Base-by-base conservation (phyloP, 37 sponge, comb jelly and placozoan species). In the Eunapius fragilis region DNA sequence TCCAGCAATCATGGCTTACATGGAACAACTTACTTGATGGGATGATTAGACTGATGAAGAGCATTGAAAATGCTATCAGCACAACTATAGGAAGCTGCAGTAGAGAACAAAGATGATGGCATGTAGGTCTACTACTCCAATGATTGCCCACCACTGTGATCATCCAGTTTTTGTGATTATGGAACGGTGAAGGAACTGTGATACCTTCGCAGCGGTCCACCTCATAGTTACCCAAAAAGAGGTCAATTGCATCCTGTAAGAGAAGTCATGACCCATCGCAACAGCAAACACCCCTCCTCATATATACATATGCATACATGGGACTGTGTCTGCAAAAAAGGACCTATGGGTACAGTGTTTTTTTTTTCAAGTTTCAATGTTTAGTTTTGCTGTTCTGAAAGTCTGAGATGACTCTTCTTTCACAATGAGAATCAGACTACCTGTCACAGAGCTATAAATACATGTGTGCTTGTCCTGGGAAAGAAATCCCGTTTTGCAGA, bases 141-240 rank as follows among this genome's bases (percentile, higher is more conserved):
- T 27, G 31, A 37, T 28, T 48, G 74, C 95, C 74, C 28, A 93
- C 96, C 77, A 91, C 70, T 33, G 58, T 84, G 12, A 80, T 68
- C 48, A 83, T 90, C 80, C 92, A 87, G 31, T 81, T 82, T 24
- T 82, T 48, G 6, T 81, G 58, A 24, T 25, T 23, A 25, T 91
- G 88, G 25, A 93, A 81, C 0, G 86, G 86, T 26, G 94, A 90
- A 10, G 89, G 95, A 25, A 79, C 76, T 0, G 37, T 74, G 33
- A 87, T 45, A 7, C 91, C 93, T 75, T 95, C 96, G 84, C 78
- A 87, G 1, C 49, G 76, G 31, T 90, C 82, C 31, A 97, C 94
- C 22, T 81, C 79, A 68, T 97, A 84, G 67, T 88, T 91, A 2
- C 98, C 98, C 28, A 97, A 84, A 31, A 97, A 93, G 77, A 97